Evolutionary conservation across 1,140 invertebrate genomes (phyloP), one percentile per base, ranked within the genome.

Genomic region (Orius laevigatus): DNA sequence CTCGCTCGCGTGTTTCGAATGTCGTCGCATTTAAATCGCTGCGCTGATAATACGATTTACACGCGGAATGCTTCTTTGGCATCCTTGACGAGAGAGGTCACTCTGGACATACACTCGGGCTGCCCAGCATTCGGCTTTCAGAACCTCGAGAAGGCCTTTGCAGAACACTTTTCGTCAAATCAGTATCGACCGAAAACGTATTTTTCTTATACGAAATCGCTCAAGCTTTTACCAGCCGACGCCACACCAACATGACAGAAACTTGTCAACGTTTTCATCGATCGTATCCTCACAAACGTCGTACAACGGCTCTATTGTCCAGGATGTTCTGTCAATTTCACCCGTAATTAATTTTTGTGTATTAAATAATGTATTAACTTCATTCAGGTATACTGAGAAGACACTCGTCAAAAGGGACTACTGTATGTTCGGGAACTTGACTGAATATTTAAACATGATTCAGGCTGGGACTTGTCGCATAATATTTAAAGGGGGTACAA

Each of bases 381-480:
- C 44, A 46, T 67, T 49, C 56, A 84, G 71, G 72, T 73, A 59
- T 81, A 84, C 2, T 60, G 90, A 15, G 77, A 78, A 56, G 81
- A 88, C 60, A 69, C n/a, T 98, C 11, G 71, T 98, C 33, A 74
- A 79, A 42, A 70, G 92, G 44, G 86, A 97, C 66, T 96, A 1
- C 97, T 98, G 67, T 97, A 86, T 70, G 91, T 88, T 0, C 77
- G 81, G 3, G 94, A 98, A 69, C 84, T 93, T 19, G 82, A 96
- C n/a, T n/a, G n/a, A 57, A 95, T 98, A 53, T 98, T 98, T 66
- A 70, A 76, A 57, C 83, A 85, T 5, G 83, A 97, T 2, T 73
- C 75, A 59, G 71, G 73, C 42, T 98, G 93, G 93, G 81, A 83
- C 51, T 78, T 74, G 60, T 66, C 77, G 56, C 76, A 95, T 74